A percentile compares a stretch with the other conserved stretches of the same genome.
Evolutionary conservation across 2,888 invertebrate genomes (phyloP).

Genomic region (Ischnura elegans): DNA sequence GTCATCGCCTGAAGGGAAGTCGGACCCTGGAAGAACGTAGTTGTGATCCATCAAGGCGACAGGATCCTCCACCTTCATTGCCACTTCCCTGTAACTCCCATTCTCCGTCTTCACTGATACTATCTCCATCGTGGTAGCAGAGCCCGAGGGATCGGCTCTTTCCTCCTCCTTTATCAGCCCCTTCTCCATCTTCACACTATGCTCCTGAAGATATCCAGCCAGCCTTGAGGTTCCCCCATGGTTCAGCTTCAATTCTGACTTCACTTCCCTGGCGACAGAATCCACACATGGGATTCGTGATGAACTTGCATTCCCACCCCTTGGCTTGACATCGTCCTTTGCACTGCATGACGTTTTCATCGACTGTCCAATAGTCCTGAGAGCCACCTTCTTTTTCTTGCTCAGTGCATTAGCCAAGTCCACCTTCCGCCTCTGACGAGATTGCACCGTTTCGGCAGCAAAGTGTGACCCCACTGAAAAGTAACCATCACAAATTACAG

Average conservation of each 20-base stretch:
- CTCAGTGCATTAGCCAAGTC: constrained; percentile 71
- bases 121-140: not conserved
- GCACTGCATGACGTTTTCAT: not conserved
- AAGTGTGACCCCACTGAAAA: constrained; percentile 70
- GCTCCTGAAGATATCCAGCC: constrained; percentile 23
- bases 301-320: not conserved
- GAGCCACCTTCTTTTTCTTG: constrained; percentile 56
- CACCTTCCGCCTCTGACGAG: constrained; percentile 74
- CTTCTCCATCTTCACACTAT: not conserved
- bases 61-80: not conserved
- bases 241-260: not conserved
- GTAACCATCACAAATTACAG: not conserved
- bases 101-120: not conserved
- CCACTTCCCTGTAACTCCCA: not conserved
- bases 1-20: not conserved
- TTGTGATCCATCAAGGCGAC: constrained; percentile 62
- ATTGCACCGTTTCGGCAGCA: constrained; percentile 75
- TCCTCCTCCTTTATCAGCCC: not conserved
- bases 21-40: constrained; percentile 5
- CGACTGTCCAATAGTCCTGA: not conserved
- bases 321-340: constrained; percentile 45
- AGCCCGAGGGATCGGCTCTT: not conserved
- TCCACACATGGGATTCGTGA: constrained; percentile 13
- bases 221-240: not conserved
- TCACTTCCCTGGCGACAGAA: not conserved